A percentile compares a stretch with the other conserved stretches of the same genome.
Conservation (phyloP, 2,113 vertebrate species). For the Herpetotheres cachinnans region DNA sequence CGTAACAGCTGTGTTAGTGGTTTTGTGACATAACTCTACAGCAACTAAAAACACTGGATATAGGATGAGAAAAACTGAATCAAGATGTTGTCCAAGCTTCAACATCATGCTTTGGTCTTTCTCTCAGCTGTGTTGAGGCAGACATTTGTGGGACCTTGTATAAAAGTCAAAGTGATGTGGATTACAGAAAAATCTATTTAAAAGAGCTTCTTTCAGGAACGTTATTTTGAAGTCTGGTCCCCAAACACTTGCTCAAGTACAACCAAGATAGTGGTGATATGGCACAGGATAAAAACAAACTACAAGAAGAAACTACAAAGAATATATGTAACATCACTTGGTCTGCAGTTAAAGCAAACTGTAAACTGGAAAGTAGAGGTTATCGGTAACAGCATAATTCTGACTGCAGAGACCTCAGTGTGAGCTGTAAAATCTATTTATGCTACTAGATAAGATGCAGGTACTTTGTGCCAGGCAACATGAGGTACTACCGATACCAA, state of each 20-base stretch:
- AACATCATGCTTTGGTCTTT: neutral
- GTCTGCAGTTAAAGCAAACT: neutral
- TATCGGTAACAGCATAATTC: neutral
- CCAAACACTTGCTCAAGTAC: neutral
- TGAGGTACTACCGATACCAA: neutral
- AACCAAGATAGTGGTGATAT: neutral
- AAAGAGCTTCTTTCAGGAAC: neutral
- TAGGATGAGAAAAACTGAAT: accelerated
- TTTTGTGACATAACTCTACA: neutral
- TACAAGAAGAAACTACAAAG: neutral
- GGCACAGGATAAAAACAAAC: neutral
- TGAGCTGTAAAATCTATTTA: neutral
- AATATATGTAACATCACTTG: neutral
- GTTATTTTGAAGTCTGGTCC: neutral
- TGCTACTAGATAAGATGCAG: neutral
- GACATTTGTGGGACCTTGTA: neutral
- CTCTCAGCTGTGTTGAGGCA: neutral
- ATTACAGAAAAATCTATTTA: neutral
- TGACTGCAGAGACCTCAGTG: neutral
- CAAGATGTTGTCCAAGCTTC: neutral
- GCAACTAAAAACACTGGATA: neutral
- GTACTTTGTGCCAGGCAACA: neutral
- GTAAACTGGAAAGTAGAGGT: neutral
- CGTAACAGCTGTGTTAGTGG: neutral
- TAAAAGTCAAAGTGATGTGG: neutral